Percentiles rank a stretch among this genome's conserved stretches.
These are phyloP conservation scores for Phlogophora meticulosa DNA, from an alignment of 2,888 invertebrate genomes.

Conservation along the genomic window DNA sequence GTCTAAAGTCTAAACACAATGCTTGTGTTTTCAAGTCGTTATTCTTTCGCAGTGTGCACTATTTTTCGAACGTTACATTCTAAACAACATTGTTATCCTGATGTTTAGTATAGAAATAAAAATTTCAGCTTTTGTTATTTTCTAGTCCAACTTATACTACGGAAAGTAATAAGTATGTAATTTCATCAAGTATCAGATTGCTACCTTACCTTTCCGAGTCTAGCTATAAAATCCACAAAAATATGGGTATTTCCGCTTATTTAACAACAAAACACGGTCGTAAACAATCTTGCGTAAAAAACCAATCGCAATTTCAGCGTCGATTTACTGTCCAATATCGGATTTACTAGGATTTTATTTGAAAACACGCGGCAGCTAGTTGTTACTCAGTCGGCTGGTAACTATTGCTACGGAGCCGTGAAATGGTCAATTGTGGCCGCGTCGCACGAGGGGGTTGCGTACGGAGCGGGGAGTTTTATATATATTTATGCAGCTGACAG, in stretches of 20 bases:
- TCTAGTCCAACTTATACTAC: conserved; percentile 5
- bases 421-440: conserved; percentile 65
- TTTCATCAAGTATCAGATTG: conserved; percentile 29
- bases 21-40: conserved; percentile 11
- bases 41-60: conserved; percentile 12
- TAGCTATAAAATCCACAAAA: conserved; percentile 31
- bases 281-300: conserved; percentile 38
- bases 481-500: not conserved
- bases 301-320: conserved; percentile 52
- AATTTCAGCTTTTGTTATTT: conserved; percentile 4
- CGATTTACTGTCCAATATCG: conserved; percentile 57
- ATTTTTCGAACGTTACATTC: not conserved
- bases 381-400: conserved; percentile 46
- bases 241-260: conserved; percentile 32
- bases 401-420: conserved; percentile 58
- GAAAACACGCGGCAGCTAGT: conserved; percentile 46
- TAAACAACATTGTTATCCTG: conserved; percentile 8
- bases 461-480: not conserved
- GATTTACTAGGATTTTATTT: conserved; percentile 60
- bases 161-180: conserved; percentile 19
- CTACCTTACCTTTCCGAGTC: conserved; percentile 12
- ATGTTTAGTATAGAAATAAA: conserved; percentile 21
- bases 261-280: conserved; percentile 41
- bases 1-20: conserved; percentile 29
- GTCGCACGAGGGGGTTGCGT: conserved; percentile 4